Evolutionary conservation across 2,113 vertebrate species (phyloP), one percentile per base, ranked within the genome.

Genomic region (Furnarius figulus): DNA sequence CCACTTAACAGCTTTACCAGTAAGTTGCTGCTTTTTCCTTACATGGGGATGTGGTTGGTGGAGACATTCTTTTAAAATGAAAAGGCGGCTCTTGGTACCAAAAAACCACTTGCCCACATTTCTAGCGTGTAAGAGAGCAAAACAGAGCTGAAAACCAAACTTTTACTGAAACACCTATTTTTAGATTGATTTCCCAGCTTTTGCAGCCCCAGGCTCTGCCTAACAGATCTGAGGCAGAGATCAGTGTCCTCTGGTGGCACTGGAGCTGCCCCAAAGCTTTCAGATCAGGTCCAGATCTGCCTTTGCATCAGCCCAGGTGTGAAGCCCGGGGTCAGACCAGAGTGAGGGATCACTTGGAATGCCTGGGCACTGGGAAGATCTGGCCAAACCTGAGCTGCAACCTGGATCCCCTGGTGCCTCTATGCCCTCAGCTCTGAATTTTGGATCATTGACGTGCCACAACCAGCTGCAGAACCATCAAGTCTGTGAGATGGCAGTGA

Each of bases 31-130:
- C 71, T 96, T 87, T 94, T 80, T 39, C 93, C 88, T 95, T 96
- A 94, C 95, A 97, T 97, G 87, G 95, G 77, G 70, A 86, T 96
- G 78, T 95, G 92, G 91, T 88, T 95, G 55, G 49, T 86, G 77
- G 65, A 71, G 61, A 94, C 93, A 93, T 97, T 96, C 95, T 93
- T 96, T 90, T 71, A 25, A 84, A 96, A 94, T 96, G 88, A 95
- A 94, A 94, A 92, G 85, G 85, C 76, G 0, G 68, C 42, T 81
- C 85, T 80, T 31, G 2, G 52, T 80, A 95, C 85, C 52, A 75
- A 81, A 95, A 96, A 96, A 65, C 70, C 79, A 50, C 83, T 95
- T 88, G 79, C 83, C 95, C 65, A 22, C 73, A 65, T 84, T 95
- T 90, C 53, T 87, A 84, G 68, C 1, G 0, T 44, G 49, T 39